phyloP scores from a whole-genome alignment of 2,888 invertebrate species.

The Smittia sp. region DNA sequence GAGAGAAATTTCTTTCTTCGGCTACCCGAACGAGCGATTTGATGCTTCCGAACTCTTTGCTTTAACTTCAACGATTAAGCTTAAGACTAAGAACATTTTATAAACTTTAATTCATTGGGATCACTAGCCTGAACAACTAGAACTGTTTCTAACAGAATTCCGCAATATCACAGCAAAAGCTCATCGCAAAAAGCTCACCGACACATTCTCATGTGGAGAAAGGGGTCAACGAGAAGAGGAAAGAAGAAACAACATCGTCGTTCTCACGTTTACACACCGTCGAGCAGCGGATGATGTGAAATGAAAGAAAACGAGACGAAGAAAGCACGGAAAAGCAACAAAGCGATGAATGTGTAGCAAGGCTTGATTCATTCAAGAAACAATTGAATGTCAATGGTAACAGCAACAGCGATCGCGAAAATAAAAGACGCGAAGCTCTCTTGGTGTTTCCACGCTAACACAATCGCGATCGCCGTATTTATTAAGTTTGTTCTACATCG shows the following conservation, averaged over 20 bases:
- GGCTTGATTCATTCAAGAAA: slow-evolving; percentile 29
- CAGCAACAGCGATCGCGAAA: neutral
- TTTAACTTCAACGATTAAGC: too few species aligned
- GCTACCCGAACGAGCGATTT: neutral
- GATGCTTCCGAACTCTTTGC: neutral
- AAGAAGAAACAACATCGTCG: neutral
- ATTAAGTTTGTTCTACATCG: slow-evolving; percentile 18
- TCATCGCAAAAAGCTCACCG: slow-evolving; percentile 26
- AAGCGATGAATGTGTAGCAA: slow-evolving; percentile 4
- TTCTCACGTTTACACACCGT: slow-evolving; percentile 21
- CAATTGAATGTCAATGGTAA: slow-evolving; percentile 37
- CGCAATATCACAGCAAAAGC: neutral
- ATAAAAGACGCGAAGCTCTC: neutral
- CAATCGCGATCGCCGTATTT: slow-evolving; percentile 12
- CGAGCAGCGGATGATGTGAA: neutral
- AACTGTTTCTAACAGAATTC: too few species aligned
- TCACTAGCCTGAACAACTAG: too few species aligned
- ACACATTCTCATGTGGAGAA: slow-evolving; percentile 23
- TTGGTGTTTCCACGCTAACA: slow-evolving; percentile 10
- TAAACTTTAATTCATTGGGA: too few species aligned
- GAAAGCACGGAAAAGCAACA: slow-evolving; percentile 24
- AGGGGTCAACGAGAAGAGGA: slow-evolving; percentile 31
- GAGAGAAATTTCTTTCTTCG: slow-evolving; percentile 25
- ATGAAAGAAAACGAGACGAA: neutral
- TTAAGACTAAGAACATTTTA: too few species aligned